Evolutionary conservation across 1,140 invertebrate genomes (phyloP).

Genomic region (Aphidius ervi): DNA sequence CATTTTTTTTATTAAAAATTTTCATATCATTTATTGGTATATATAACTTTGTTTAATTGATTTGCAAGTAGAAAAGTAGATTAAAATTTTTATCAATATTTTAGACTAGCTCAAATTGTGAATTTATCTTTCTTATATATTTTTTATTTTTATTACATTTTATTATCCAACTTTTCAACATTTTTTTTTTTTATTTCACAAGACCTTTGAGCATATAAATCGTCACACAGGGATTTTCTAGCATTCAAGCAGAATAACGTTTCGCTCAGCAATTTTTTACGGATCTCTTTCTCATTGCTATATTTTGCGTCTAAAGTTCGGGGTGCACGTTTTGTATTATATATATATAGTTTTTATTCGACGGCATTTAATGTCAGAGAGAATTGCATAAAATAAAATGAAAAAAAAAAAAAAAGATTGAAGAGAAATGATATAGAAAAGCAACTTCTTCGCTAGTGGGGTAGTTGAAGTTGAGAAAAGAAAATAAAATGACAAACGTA

Average conservation of each 20-base stretch:
- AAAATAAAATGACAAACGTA: constrained; percentile 1
- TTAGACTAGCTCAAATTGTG: too few relatives aligned
- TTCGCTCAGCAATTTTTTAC: constrained; percentile 21
- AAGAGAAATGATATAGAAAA: too few relatives aligned
- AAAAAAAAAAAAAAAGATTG: neutral
- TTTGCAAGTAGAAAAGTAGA: neutral
- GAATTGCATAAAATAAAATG: neutral
- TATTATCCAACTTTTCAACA: constrained; percentile 1
- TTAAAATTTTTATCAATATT: neutral
- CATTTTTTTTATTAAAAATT: neutral
- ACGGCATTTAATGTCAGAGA: constrained; percentile 4
- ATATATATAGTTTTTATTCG: too few relatives aligned
- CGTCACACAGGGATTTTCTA: constrained; percentile 17
- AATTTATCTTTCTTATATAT: neutral
- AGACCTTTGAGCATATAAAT: constrained; percentile 20
- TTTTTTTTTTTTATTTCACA: constrained; percentile 12
- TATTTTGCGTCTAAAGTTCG: constrained; percentile 14
- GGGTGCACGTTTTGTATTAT: too few relatives aligned
- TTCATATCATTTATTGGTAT: neutral
- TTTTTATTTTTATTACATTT: neutral
- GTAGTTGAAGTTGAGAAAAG: neutral
- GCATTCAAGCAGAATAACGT: constrained; percentile 18
- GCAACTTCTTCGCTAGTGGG: too few relatives aligned
- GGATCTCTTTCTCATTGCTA: constrained; percentile 12
- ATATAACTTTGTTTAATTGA: neutral